Conservation (phyloP, 1,140 invertebrate species). For the Brachionus asplanchnoidis region DNA sequence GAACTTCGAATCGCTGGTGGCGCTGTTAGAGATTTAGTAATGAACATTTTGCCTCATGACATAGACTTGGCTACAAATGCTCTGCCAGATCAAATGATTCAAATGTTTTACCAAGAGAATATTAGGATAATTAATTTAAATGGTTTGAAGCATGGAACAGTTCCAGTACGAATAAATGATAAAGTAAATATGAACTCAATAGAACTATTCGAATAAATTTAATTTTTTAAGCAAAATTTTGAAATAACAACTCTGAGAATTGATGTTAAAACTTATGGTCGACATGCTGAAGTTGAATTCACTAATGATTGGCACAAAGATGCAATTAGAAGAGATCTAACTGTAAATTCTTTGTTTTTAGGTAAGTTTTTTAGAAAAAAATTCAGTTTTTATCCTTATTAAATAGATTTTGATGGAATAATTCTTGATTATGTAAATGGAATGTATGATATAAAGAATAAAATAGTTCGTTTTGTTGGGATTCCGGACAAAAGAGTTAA, state of each 20-base stretch:
- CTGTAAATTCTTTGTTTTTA: slow-evolving; percentile 32
- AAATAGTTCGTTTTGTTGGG: slow-evolving; percentile 82
- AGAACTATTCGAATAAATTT: neutral
- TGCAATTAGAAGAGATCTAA: slow-evolving; percentile 53
- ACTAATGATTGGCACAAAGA: slow-evolving; percentile 91
- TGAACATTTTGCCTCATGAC: slow-evolving; percentile 76
- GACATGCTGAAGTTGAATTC: slow-evolving; percentile 88
- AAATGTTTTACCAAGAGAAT: neutral
- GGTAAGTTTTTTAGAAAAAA: neutral
- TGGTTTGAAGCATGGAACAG: slow-evolving; percentile 94
- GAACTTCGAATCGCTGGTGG: slow-evolving; percentile 86
- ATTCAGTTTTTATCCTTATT: neutral
- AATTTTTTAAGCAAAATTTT: slow-evolving; percentile 55
- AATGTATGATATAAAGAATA: slow-evolving; percentile 50
- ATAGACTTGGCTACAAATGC: slow-evolving; percentile 95
- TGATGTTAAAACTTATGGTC: slow-evolving; percentile 84
- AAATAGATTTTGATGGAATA: slow-evolving; percentile 12
- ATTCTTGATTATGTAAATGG: slow-evolving; percentile 38
- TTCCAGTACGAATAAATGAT: slow-evolving; percentile 91
- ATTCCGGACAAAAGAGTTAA: slow-evolving; percentile 75
- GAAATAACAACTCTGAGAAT: slow-evolving; percentile 80
- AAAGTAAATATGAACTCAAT: neutral
- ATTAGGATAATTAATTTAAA: slow-evolving; percentile 85
- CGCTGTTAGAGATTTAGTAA: slow-evolving; percentile 84
- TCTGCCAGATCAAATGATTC: slow-evolving; percentile 71